These are phyloP conservation scores for Campylomormyrus numenius DNA, from an alignment of 2,113 vertebrate species.

Conservation along the genomic window DNA sequence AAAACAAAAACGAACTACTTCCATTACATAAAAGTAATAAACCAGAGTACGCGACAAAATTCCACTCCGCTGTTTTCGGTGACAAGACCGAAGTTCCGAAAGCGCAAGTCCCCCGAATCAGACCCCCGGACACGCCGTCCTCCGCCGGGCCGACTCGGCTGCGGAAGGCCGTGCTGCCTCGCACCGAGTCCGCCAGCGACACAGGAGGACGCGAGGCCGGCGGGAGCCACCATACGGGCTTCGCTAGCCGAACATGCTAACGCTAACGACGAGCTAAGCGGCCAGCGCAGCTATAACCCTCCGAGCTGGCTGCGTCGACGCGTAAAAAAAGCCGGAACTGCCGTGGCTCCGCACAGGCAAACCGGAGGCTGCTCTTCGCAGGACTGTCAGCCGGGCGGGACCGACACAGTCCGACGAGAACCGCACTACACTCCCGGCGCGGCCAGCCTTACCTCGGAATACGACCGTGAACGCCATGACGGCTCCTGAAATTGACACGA, in stretches of 20 bases:
- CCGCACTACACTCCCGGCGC: neutral
- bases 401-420: too few species aligned
- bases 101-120: neutral
- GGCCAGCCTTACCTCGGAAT: constrained; percentile 55
- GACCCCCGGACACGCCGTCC: neutral
- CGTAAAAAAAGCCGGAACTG: neutral
- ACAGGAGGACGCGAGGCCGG: neutral
- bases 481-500: constrained; percentile 61
- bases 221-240: neutral
- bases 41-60: neutral
- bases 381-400: too few species aligned
- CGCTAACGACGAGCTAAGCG: neutral
- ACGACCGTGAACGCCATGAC: constrained; percentile 62
- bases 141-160: neutral
- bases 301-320: neutral
- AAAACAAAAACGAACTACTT: neutral
- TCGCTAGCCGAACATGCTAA: neutral
- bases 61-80: neutral
- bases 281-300: neutral
- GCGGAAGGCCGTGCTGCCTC: neutral
- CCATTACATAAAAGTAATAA: neutral
- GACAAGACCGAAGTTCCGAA: neutral
- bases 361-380: neutral
- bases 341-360: neutral
- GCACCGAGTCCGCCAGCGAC: neutral